Conservation (phyloP, 1,140 invertebrate species). For the Drosophila pectinifera region DNA sequence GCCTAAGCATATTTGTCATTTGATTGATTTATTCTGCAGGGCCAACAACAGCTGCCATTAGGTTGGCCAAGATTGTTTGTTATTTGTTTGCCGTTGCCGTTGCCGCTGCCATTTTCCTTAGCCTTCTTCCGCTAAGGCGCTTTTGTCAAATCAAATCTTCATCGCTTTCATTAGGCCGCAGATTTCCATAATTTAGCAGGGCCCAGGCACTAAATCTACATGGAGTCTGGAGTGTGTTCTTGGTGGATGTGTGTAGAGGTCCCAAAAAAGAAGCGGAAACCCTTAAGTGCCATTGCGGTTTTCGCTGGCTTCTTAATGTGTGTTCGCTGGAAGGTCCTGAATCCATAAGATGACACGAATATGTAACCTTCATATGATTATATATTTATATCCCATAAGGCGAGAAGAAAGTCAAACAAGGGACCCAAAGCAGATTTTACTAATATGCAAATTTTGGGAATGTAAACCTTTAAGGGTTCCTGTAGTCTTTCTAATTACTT, state of each 20-base stretch:
- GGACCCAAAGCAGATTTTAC: too few species aligned
- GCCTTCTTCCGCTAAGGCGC: conserved; percentile 34
- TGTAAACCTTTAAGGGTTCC: too few species aligned
- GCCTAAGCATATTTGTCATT: conserved; percentile 82
- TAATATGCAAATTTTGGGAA: not conserved
- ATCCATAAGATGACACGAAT: conserved; percentile 1
- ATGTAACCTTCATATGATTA: not conserved
- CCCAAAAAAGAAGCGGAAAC: conserved; percentile 3
- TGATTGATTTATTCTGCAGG: conserved; percentile 80
- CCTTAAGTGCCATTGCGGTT: conserved; percentile 11
- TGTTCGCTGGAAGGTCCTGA: not conserved
- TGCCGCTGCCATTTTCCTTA: not conserved
- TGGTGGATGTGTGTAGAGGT: not conserved
- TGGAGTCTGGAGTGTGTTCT: not conserved
- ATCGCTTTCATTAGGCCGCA: conserved; percentile 47
- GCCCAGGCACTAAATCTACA: conserved; percentile 1
- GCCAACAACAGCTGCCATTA: conserved; percentile 58
- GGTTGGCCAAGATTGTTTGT: conserved; percentile 40
- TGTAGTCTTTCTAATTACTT: not conserved
- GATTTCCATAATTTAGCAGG: conserved; percentile 48
- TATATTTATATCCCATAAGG: not conserved
- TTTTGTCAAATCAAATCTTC: conserved; percentile 59
- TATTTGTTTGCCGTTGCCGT: conserved; percentile 30
- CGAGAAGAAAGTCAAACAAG: too few species aligned
- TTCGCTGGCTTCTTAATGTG: conserved; percentile 5